These are phyloP conservation scores for Eubasilissa regina DNA, from an alignment of 1,140 invertebrate genomes.

Conservation along the genomic window DNA sequence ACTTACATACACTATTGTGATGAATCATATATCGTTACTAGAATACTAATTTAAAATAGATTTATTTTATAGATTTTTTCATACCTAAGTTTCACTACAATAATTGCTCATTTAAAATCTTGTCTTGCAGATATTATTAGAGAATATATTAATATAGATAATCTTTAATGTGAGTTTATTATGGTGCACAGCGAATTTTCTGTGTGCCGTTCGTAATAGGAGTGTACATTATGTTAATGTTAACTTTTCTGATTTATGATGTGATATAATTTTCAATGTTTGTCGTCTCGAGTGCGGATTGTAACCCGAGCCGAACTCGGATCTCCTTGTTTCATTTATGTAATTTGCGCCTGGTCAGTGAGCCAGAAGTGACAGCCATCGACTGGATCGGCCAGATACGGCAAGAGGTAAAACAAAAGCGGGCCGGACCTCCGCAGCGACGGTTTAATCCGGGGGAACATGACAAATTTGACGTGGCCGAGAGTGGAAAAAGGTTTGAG, in stretches of 20 bases:
- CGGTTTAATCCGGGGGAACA: conserved; percentile 50
- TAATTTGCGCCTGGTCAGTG: conserved; percentile 39
- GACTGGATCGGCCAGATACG: background rate
- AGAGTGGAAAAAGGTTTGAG: conserved; percentile 6
- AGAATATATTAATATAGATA: no score
- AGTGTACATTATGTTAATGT: no score
- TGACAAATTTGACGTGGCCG: conserved; percentile 52
- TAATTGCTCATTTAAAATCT: no score
- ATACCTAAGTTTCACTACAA: no score
- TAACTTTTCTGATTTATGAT: background rate
- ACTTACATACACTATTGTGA: no score
- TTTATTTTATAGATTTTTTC: no score
- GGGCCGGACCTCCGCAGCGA: conserved; percentile 30
- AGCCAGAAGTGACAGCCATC: conserved; percentile 26
- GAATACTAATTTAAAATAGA: no score
- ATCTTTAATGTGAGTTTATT: no score
- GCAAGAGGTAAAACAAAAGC: background rate
- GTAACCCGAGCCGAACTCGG: conserved; percentile 1
- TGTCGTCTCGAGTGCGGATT: conserved; percentile 15
- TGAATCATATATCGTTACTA: no score
- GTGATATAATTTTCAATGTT: conserved; percentile 21
- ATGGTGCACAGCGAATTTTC: no score
- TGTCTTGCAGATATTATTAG: no score
- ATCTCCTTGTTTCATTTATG: conserved; percentile 41
- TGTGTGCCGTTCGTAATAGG: no score